Percentiles rank a stretch among this genome's conserved stretches.
Evolutionary conservation across 2,888 invertebrate species (phyloP).

Genomic region (Rotaria magnacalcarata): DNA sequence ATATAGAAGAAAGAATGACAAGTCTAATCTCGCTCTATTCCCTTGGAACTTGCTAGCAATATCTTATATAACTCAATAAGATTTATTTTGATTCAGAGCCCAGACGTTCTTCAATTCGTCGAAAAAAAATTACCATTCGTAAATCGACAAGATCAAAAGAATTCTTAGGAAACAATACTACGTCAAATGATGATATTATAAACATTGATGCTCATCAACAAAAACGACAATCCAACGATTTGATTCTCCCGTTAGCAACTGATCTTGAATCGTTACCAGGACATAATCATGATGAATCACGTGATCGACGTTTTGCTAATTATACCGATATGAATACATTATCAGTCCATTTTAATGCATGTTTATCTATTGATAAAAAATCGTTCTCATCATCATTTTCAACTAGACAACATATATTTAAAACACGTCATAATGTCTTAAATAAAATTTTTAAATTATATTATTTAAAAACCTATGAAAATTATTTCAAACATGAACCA

Average conservation of each 20-base stretch:
- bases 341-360: not conserved
- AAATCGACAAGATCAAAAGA: not conserved
- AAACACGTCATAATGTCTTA: not conserved
- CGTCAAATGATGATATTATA: not conserved
- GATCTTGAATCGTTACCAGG: not conserved
- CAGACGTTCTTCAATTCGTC: not conserved
- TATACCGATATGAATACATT: constrained; percentile 13
- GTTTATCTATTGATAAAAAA: not conserved
- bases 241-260: not conserved
- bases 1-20: not conserved
- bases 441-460: not conserved
- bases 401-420: not conserved
- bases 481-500: not conserved
- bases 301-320: not conserved
- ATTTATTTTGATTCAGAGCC: not conserved
- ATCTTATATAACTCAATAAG: too few relatives aligned
- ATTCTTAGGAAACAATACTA: not conserved
- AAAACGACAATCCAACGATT: not conserved
- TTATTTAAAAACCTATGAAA: not conserved
- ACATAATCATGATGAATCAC: not conserved
- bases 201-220: not conserved
- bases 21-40: too few relatives aligned
- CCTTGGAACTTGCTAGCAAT: too few relatives aligned
- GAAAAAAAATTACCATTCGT: not conserved
- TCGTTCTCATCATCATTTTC: not conserved